phyloP scores from a whole-genome alignment of 2,113 vertebrate genomes.

The Hyla sarda region DNA sequence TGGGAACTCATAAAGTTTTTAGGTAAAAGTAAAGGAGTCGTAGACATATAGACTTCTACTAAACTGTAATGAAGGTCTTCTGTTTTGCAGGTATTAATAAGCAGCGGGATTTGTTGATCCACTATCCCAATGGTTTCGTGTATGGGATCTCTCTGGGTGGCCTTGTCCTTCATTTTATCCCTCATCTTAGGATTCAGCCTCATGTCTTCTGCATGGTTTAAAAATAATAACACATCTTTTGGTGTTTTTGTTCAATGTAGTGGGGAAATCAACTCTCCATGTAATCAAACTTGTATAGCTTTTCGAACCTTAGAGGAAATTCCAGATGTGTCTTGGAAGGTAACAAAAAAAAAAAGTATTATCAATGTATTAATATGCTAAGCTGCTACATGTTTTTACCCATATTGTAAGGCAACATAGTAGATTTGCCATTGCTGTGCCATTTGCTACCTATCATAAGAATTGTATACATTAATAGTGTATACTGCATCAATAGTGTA shows the following conservation, averaged over 20 bases:
- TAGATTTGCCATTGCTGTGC: neutral
- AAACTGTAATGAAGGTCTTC: neutral
- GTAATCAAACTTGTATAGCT: slow-evolving; percentile 51
- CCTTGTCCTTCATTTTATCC: slow-evolving; percentile 33
- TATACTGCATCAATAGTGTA: too few species aligned
- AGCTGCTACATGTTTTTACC: neutral
- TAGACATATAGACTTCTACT: neutral
- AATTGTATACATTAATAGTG: neutral
- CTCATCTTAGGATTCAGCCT: slow-evolving; percentile 50
- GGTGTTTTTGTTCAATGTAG: slow-evolving; percentile 45
- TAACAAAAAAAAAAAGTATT: neutral
- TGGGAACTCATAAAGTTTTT: neutral
- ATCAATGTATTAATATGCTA: neutral
- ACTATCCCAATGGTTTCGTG: slow-evolving; percentile 36
- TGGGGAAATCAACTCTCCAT: slow-evolving; percentile 27
- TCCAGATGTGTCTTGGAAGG: slow-evolving; percentile 39
- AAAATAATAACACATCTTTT: slow-evolving; percentile 26
- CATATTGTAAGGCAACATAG: neutral
- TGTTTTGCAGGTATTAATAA: slow-evolving; percentile 6
- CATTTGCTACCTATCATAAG: neutral
- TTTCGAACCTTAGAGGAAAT: slow-evolving; percentile 46
- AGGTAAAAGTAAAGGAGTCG: neutral
- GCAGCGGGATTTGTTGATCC: neutral
- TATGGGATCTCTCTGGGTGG: slow-evolving; percentile 53
- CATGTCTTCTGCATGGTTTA: slow-evolving; percentile 49